Base-by-base conservation (phyloP, 2,888 invertebrate genomes). In the Serrognathus titanus region DNA sequence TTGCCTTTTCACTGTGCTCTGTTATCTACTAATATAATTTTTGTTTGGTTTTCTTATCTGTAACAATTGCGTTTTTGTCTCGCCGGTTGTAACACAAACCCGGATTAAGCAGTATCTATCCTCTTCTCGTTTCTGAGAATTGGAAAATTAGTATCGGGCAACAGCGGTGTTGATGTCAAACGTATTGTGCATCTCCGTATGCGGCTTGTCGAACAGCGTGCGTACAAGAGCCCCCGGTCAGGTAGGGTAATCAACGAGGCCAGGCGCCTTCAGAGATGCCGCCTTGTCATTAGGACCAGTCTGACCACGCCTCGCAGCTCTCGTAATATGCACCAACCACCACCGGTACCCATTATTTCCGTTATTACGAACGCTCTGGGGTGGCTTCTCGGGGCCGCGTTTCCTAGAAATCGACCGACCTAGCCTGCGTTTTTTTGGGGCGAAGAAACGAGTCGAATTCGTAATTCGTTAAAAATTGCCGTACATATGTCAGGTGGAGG, bases 211-310 rank as follows among this genome's bases (percentile, higher is more conserved):
- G 41, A 51, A 58, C 60, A 58, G 35, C 59, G 54, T 57, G 59
- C 58, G 53, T 57, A 59, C 57, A 60, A 50, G 59, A 41, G 55
- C 60, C 59, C 59, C 63, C 51, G 63, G 63, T 52, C 60, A 60
- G 59, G 57, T 61, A 62, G 59, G 55, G 64, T 63, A 64, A 64
- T 64, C 62, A 63, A 62, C 60, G 57, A 61, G 63, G 58, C 63
- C 64, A 69, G 67, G 69, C 69, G 69, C 69, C 69, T 69, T 67
- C 64, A 64, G 61, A 66, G 64, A 63, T 58, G 63, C 67, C 69
- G 67, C 66, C 63, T 63, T 69, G 67, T 69, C 66, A 66, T 69
- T 69, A 67, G 65, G 61, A 56, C 57, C 56, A 55, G 63, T 60
- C 63, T 60, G 59, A 57, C 59, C 54, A 59, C 63, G 59, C 61